Conservation (phyloP, 1,140 invertebrate species). For the Sesamia nonagrioides region DNA sequence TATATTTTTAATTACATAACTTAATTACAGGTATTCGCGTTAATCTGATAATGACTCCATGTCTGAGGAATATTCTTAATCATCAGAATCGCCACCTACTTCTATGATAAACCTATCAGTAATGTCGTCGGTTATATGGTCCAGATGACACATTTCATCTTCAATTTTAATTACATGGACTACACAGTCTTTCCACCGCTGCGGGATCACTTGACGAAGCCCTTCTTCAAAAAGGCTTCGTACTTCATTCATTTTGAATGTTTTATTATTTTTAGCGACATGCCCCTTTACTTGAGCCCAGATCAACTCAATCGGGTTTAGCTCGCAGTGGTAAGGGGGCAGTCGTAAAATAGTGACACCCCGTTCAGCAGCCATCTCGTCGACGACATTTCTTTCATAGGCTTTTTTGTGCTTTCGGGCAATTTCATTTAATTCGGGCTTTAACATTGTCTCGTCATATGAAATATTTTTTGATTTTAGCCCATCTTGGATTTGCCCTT, state of each 20-base stretch:
- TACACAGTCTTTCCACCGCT: background rate
- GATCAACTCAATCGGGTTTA: conserved; percentile 28
- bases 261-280: conserved; percentile 9
- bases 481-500: conserved; percentile 50
- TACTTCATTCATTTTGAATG: conserved; percentile 5
- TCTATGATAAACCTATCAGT: background rate
- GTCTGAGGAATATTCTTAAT: background rate
- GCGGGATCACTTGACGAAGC: background rate
- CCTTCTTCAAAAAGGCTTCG: conserved; percentile 2
- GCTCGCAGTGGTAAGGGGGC: conserved; percentile 30
- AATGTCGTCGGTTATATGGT: background rate
- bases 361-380: conserved; percentile 33
- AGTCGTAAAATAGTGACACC: conserved; percentile 46
- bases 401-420: conserved; percentile 1
- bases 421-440: conserved; percentile 38
- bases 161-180: background rate
- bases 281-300: conserved; percentile 28
- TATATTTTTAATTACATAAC: conserved; percentile 1
- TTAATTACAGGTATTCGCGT: background rate
- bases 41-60: background rate
- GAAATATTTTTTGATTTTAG: conserved; percentile 51
- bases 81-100: too few species aligned
- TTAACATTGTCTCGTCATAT: conserved; percentile 44
- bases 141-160: background rate
- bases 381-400: conserved; percentile 28